Base-by-base conservation (phyloP, 2,797 vertebrate genomes). In the Anniella stebbinsi region DNA sequence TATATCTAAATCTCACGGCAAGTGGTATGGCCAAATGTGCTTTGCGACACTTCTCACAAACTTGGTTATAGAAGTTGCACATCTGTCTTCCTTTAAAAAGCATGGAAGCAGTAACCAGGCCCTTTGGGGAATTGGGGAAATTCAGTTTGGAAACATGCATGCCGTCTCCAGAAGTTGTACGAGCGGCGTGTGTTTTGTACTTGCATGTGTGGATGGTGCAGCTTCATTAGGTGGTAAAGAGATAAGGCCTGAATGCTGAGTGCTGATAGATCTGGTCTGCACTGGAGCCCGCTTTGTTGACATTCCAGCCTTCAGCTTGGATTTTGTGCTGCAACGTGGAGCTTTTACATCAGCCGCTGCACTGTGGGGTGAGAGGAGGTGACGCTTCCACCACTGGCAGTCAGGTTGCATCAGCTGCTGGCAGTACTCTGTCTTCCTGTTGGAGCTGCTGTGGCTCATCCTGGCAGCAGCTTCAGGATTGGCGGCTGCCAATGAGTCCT, bases 321-420 rank as follows among this genome's bases (percentile, higher is more conserved):
- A 92, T 91, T 94, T 89, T 66, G 94, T 95, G 95, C 94, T 96
- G 95, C 96, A 96, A 96, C 94, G 94, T 94, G 95, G 94, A 95
- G 77, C 6, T 4, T 1, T 96, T 96, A 94, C 95, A 95, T 96
- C 96, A 96, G 86, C 90, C 2, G 67, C 86, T 1, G 33, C 36
- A 0, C 0, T 45, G 69, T 23, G 11, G 63, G n/a, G 76, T 0
- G 80, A 1, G 72, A 10, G 78, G 69, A 7, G 80, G 28, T 0
- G 84, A 80, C 48, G 48, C 11, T 87, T 90, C 54, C 3, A 0
- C 54, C 33, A 38, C 60, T n/a, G 57, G 60, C 11, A 38, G 18
- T 57, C 83, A 11, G 48, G 88, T 82, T 82, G 41, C 92, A 54
- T 88, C 91, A 91, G 91, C 87, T 67, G 0, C 73, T 30, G 51